Conservation (phyloP, 2,113 vertebrate species). For the Antechinus stuartii region DNA sequence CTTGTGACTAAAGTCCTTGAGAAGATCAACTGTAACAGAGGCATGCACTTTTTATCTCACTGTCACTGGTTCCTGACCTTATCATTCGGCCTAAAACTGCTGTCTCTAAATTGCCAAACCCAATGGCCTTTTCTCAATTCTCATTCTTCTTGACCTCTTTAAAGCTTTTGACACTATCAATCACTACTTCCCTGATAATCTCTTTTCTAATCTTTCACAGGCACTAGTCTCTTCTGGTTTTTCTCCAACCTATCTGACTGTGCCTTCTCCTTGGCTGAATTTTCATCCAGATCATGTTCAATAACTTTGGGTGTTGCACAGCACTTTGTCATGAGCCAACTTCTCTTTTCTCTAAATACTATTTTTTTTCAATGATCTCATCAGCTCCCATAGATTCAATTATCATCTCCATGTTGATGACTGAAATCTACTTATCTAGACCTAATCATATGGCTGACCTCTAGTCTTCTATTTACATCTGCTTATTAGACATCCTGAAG, state of each 20-base stretch:
- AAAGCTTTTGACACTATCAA: background rate
- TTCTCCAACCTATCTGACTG: background rate
- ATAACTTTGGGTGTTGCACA: background rate
- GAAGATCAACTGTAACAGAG: background rate
- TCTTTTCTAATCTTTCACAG: background rate
- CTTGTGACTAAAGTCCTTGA: background rate
- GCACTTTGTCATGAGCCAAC: background rate
- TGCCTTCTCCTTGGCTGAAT: background rate
- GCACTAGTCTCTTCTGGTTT: background rate
- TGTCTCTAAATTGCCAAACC: background rate
- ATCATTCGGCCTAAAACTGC: background rate
- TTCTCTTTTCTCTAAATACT: background rate
- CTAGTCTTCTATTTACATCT: background rate
- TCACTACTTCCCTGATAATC: background rate
- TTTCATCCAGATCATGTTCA: background rate
- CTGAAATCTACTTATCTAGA: background rate
- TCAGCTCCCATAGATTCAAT: background rate
- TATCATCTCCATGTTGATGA: background rate
- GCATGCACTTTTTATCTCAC: background rate
- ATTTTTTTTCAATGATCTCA: background rate
- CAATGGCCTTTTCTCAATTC: background rate
- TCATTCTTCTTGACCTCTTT: background rate
- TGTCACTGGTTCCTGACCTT: background rate
- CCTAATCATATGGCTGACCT: background rate
- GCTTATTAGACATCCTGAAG: background rate